Conservation (phyloP, 2,797 vertebrate genomes). For the Brachyrhaphis roseni region DNA sequence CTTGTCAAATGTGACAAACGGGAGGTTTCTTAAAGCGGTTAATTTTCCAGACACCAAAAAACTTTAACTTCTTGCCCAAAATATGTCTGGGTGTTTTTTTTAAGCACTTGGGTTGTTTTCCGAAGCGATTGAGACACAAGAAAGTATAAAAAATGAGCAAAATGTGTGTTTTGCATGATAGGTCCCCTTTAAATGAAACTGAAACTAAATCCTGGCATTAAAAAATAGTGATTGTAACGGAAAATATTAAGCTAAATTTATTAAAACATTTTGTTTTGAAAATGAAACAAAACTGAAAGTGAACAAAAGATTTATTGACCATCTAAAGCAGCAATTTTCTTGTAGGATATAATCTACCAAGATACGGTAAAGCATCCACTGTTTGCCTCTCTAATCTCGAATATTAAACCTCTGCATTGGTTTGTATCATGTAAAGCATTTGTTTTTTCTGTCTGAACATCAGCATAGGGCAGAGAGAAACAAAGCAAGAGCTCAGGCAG, state of each 20-base stretch:
- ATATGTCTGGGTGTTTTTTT: no score
- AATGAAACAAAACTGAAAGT: no score
- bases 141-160: no score
- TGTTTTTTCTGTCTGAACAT: slow-evolving; percentile 57
- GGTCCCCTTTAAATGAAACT: neutral
- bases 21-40: no score
- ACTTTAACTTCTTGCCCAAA: no score
- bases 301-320: neutral
- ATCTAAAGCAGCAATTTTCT: neutral
- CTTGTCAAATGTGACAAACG: no score
- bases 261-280: neutral
- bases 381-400: slow-evolving; percentile 52
- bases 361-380: no score
- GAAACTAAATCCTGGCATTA: neutral
- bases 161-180: no score
- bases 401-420: slow-evolving; percentile 57
- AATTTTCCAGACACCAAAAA: no score
- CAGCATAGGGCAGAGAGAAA: slow-evolving; percentile 56
- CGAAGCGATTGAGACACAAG: no score
- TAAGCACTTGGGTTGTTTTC: no score
- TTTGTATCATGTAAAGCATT: slow-evolving; percentile 55
- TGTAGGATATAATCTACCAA: neutral
- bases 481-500: slow-evolving; percentile 46
- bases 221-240: neutral
- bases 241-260: neutral